These are phyloP conservation scores for Dendrolimus punctatus DNA, from an alignment of 1,140 invertebrate genomes.

Conservation along the genomic window DNA sequence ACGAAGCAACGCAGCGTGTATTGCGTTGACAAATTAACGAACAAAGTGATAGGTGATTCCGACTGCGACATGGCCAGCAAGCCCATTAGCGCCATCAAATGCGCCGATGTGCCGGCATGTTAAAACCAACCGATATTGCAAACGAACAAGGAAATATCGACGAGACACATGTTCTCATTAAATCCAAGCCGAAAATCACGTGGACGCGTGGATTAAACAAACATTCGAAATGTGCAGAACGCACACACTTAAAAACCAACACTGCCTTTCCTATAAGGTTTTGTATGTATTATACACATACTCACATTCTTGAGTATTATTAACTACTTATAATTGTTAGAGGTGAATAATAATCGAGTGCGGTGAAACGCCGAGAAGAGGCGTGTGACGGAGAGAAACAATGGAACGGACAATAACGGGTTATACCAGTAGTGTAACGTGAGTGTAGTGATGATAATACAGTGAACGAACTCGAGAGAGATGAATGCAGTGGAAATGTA, in stretches of 20 bases:
- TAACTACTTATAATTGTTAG: too few relatives aligned
- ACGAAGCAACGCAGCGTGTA: constrained; percentile 52
- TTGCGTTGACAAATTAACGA: constrained; percentile 52
- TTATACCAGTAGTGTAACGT: not conserved
- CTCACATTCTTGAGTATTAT: too few relatives aligned
- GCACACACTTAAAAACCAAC: too few relatives aligned
- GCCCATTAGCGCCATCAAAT: constrained; percentile 47
- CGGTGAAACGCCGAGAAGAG: not conserved
- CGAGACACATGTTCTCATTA: too few relatives aligned
- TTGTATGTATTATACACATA: too few relatives aligned
- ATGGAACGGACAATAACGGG: not conserved
- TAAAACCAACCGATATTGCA: constrained; percentile 17
- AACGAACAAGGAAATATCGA: constrained; percentile 3
- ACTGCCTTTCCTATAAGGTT: too few relatives aligned
- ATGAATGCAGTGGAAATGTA: constrained; percentile 10
- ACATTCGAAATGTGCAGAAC: too few relatives aligned
- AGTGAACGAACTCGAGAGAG: constrained; percentile 2
- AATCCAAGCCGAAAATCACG: too few relatives aligned
- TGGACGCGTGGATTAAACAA: too few relatives aligned
- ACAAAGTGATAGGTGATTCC: constrained; percentile 43
- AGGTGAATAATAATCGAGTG: not conserved
- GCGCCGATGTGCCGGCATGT: constrained; percentile 54
- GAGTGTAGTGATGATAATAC: constrained; percentile 6
- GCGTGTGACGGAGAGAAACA: too few relatives aligned
- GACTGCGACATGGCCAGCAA: constrained; percentile 45